Evolutionary conservation across 2,797 vertebrate species (phyloP), one percentile per base, ranked within the genome.

Genomic region (Malurus leucopterus): DNA sequence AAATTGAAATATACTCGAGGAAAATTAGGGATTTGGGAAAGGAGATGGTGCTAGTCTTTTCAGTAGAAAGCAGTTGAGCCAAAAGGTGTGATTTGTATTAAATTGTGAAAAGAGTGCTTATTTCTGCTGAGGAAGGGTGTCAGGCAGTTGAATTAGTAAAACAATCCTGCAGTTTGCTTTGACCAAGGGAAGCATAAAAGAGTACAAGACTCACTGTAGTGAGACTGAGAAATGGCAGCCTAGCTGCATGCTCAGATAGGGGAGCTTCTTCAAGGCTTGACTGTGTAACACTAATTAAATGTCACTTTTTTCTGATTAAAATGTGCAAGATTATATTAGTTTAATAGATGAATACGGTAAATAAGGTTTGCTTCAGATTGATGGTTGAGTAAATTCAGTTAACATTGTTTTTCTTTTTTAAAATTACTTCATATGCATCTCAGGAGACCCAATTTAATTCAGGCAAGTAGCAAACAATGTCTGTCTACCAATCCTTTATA

Each of bases 381-480:
- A 72, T 88, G 67, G 41, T 85, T 89, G 82, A 88, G 62, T 77
- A 76, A 82, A 75, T 76, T 93, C 72, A 92, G 84, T 83, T 92
- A 95, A 84, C 87, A 46, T 53, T 43, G 38, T 7, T 78, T 49
- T 88, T 72, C 43, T 82, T 93, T 71, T 82, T 89, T 75, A 20
- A 68, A 90, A 72, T 94, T 75, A 83, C 59, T 90, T 94, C 89
- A 80, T 93, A 84, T 90, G 57, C 71, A 55, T 95, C 95, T 94
- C 95, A 79, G 36, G 92, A 95, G 83, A 90, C 75, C 44, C 38
- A 82, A 88, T 95, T 95, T 94, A 94, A 92, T 90, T 85, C 78
- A 90, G 63, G n/a, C 43, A 83, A 92, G 70, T 51, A 89, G 61
- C 69, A 93, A 95, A 94, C 65, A 74, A 70, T 85, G 40, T 86